Base-by-base conservation (phyloP, 2,888 invertebrate genomes). In the Brachyptera putata region DNA sequence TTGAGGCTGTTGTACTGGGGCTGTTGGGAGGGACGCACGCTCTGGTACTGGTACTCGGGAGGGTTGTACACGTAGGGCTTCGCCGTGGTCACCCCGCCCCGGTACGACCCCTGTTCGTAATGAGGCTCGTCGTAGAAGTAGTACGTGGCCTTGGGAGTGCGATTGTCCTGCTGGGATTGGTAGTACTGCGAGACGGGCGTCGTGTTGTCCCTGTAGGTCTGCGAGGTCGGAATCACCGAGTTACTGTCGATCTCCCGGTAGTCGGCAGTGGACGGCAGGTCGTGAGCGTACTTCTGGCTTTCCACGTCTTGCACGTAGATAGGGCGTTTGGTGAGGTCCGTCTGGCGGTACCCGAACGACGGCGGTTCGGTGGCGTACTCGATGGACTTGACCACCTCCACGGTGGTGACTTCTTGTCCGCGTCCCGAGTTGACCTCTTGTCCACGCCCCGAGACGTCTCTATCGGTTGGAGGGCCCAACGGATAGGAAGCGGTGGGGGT, bases 101-200 rank as follows among this genome's bases (percentile, higher is more conserved):
- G 16, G 48, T 59, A 26, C 1, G 34, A 36, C 14, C 24, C 41
- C 34, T 39, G 30, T 9, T 36, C 58, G 21, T 26, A 49, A 1
- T 59, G 49, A 0, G 73, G 69, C 69, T 86, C 86, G 63, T 86
- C 84, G 67, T 85, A 86, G 69, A 85, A 87, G 68, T 81, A 87
- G 72, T 83, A 86, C 5, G 85, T 84, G 1, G 84, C 79, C 55
- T 67, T 67, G 34, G 57, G 57, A 18, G 53, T 21, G 11, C 53
- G 30, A 36, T 53, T 34, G 18, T 34, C 21, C 50, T 30, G 50
- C 30, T 30, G 14, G 16, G 50, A 18, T 22, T 53, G 53, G 36
- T 36, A 53, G 36, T 18, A 34, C 34, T 21, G 21, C 5, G 30
- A 30, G 9, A 24, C 46, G 2, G 46, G 22, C 13, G 24, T 24